Conservation (phyloP, 2,888 invertebrate species). For the Stenoptilia bipunctidactyla region DNA sequence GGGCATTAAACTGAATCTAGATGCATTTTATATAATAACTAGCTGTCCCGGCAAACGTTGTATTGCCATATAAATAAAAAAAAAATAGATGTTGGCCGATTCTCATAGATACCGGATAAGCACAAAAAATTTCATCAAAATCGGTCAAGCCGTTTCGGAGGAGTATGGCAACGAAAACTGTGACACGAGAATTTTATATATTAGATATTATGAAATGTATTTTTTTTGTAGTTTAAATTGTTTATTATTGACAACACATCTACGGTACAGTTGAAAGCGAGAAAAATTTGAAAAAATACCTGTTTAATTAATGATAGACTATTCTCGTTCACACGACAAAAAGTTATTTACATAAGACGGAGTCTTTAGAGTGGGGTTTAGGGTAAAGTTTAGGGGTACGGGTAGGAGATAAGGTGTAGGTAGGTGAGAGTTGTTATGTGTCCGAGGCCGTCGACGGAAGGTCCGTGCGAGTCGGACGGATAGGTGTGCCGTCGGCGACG, state of each 20-base stretch:
- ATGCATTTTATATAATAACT: no score
- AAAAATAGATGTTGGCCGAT: no score
- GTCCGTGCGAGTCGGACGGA: conserved; percentile 38
- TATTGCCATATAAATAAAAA: no score
- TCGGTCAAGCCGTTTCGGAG: no score
- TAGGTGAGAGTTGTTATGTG: conserved; percentile 25
- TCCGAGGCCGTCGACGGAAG: conserved; percentile 43
- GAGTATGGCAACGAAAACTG: no score
- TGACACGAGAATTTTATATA: no score
- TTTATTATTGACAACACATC: conserved; percentile 68
- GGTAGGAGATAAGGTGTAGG: conserved; percentile 11
- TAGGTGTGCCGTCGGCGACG: conserved; percentile 30
- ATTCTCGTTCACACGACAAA: conserved; percentile 70
- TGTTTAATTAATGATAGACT: conserved; percentile 65
- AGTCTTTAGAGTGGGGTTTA: conserved; percentile 24
- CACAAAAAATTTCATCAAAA: no score
- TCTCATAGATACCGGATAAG: no score
- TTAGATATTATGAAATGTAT: conserved; percentile 66
- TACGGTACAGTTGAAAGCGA: conserved; percentile 71
- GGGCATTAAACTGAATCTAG: no score
- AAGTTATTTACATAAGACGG: conserved; percentile 68
- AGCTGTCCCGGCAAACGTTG: no score
- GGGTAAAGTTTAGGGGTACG: no score
- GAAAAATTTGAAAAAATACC: conserved; percentile 70
- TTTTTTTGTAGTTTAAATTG: conserved; percentile 61